Evolutionary conservation across 2,888 invertebrate genomes (phyloP), one percentile per base, ranked within the genome.

Genomic region (Resseliella maxima): DNA sequence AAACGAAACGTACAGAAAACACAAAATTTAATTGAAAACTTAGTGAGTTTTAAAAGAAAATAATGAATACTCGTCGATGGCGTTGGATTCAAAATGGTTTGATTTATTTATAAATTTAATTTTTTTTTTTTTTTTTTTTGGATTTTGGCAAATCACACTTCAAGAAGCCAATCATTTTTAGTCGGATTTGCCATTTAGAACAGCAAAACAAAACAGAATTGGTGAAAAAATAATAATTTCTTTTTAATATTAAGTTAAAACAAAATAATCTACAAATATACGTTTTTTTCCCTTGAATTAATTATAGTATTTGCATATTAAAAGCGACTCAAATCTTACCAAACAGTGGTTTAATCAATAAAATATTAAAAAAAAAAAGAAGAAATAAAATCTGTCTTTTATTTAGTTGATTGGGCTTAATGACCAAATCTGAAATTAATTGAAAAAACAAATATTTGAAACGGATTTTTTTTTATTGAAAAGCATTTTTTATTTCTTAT

Each of bases 241-340:
- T 72, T 72, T 72, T 72, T 31, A 72, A 27, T 15, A 72, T 31
- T 72, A 72, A 72, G 72, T 72, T 72, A 0, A 72, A 72, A 27
- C 10, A 59, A 72, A 31, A 24, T 6, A 59, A 59, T n/a, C n/a
- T n/a, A n/a, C 6, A 72, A 35, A 6, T 1, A 72, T 0, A 31
- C 18, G 0, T 27, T 72, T 35, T 72, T 31, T 31, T 72, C 15
- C 15, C 72, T 72, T 72, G 31, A 72, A 72, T 72, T 72, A 72
- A 21, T 31, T 15, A 72, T 72, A 72, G 72, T 72, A 72, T 72
- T 72, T 15, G 31, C 72, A 72, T 72, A 72, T 12, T 59, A 24
- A 59, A 27, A 24, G 59, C 5, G 59, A 59, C 27, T 12, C 59
- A 59, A n/a, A 59, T 24, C 27, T 59, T 24, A 31, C 72, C 31